Base-by-base conservation (phyloP, 2,113 vertebrate species). In the Oncorhynchus tshawytscha region DNA sequence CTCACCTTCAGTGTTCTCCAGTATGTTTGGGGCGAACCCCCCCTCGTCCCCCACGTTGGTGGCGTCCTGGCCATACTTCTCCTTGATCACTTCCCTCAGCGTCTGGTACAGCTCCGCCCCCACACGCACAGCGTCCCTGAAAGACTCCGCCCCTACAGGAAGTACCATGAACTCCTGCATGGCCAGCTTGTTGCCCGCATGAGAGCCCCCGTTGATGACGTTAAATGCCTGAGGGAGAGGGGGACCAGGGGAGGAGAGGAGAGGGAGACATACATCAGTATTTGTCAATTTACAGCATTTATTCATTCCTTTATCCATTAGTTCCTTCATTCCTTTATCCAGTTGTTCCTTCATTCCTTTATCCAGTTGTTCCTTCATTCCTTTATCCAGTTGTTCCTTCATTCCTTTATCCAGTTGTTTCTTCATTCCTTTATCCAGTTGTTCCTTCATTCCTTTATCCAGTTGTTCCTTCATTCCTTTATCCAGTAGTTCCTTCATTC, bases 91-190 rank as follows among this genome's bases (percentile, higher is more conserved):
- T 0, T 90, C 94, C 87, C 96, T 95, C 80, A 97, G 94, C 1
- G 96, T 97, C 86, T 97, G 96, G 74, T 97, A 97, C 60, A 97
- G 95, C 89, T 97, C 96, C 0, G 96, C 96, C 67, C 96, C 96
- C 0, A 97, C 90, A 27, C 95, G 92, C 88, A 97, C 93, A 68
- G 96, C 96, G 29, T 97, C 96, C 0, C 95, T 95, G 82, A 97
- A 97, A 78, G 95, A 97, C 87, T 97, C 96, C 0, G 96, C 96
- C 9, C 96, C 96, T n/a, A 97, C 96, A 0, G 96, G 96, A 71
- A 97, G 94, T 62, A 97, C 95, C 96, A 97, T 96, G 82, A 97
- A 97, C 87, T 97, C 96, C 83, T 97, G 96, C 96, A 97, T 97
- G 45, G 96, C 96, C 89, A 97, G 88, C 69, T 96, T 95, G 91